Percentiles rank a stretch among this genome's conserved stretches.
Evolutionary conservation across 2,113 vertebrate genomes (phyloP).

Genomic region (Toxostoma redivivum): DNA sequence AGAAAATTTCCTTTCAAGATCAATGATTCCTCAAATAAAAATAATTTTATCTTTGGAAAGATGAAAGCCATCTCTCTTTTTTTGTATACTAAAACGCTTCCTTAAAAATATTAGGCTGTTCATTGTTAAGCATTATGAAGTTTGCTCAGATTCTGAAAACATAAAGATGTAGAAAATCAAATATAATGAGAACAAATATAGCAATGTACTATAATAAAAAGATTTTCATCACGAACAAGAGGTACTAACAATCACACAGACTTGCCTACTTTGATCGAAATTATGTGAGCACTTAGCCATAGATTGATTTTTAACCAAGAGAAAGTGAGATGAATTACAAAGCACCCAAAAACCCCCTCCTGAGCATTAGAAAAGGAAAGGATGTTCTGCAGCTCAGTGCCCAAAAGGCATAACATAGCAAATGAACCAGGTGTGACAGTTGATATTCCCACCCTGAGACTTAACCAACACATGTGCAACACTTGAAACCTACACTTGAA

Average conservation of each 20-base stretch:
- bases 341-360: neutral
- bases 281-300: neutral
- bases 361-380: neutral
- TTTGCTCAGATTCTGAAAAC: neutral
- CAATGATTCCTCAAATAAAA: neutral
- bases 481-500: constrained; percentile 2
- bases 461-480: neutral
- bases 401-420: neutral
- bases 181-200: neutral
- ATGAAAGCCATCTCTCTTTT: neutral
- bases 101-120: neutral
- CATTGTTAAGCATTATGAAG: neutral
- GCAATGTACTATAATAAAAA: neutral
- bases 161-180: neutral
- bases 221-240: neutral
- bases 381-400: neutral
- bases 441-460: neutral
- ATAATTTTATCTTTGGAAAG: neutral
- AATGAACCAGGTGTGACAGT: neutral
- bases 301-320: neutral
- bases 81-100: neutral
- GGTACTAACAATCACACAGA: neutral
- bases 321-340: neutral
- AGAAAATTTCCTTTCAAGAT: neutral
- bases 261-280: neutral